A percentile compares a stretch with the other conserved stretches of the same genome.
These are phyloP conservation scores for Amphiprion clarkii DNA, from an alignment of 2,797 vertebrate species.

Conservation along the genomic window DNA sequence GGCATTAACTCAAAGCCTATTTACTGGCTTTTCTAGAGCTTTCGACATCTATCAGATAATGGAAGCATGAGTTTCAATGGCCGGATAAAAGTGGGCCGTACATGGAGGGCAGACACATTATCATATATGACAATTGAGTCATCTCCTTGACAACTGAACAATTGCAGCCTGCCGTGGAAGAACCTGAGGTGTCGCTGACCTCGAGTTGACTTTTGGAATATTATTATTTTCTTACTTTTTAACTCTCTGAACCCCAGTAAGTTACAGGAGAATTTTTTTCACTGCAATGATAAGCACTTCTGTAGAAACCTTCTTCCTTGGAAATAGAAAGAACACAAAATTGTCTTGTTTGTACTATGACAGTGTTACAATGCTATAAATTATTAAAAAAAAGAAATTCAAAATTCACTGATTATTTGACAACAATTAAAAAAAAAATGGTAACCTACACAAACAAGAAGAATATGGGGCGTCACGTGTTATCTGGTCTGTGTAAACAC, in stretches of 20 bases:
- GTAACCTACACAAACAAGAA: no score
- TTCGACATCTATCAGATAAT: neutral
- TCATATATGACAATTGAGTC: neutral
- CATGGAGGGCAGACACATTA: neutral
- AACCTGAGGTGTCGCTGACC: neutral
- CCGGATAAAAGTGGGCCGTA: neutral
- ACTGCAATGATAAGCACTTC: no score
- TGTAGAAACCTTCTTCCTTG: fast-evolving
- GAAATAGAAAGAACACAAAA: no score
- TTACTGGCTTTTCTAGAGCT: neutral
- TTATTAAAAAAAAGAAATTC: no score
- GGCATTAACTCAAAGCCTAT: neutral
- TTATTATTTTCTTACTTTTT: neutral
- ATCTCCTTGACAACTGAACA: neutral
- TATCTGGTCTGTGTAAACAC: no score
- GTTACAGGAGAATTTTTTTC: no score
- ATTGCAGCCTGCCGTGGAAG: neutral
- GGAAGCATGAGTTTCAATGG: neutral
- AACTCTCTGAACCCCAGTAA: no score
- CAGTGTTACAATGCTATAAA: no score
- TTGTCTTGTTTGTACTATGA: no score
- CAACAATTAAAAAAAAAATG: no score
- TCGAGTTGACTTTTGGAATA: neutral
- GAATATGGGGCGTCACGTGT: no score
- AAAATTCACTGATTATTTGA: no score